Evolutionary conservation across 2,113 vertebrate species (phyloP).

Genomic region (Gallinago paraguaiae): DNA sequence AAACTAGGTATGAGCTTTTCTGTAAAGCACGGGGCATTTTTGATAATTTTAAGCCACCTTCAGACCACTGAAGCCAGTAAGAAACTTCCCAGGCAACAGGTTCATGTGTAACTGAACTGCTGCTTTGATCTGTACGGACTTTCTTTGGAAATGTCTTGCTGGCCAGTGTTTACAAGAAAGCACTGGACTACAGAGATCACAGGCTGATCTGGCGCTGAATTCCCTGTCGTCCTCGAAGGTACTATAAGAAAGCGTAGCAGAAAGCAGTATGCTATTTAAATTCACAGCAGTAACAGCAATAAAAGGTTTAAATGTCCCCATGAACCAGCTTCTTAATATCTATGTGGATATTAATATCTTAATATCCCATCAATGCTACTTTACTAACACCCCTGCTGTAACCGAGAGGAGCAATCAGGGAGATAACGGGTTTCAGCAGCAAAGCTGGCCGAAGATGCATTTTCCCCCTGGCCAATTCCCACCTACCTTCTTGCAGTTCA

Average conservation of each 20-base stretch:
- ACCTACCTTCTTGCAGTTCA: background rate
- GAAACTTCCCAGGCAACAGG: background rate
- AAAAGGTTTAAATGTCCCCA: slow-evolving; percentile 28
- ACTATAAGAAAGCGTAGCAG: background rate
- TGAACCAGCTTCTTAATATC: background rate
- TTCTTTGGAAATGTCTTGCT: background rate
- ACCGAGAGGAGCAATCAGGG: background rate
- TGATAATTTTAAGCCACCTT: background rate
- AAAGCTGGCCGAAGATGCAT: rapidly evolving
- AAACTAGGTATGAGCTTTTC: background rate
- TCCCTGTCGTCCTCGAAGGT: background rate
- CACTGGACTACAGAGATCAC: background rate
- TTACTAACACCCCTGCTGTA: slow-evolving; percentile 5
- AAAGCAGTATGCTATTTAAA: background rate
- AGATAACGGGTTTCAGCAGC: background rate
- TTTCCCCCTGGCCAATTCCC: background rate
- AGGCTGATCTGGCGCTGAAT: background rate
- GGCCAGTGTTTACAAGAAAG: background rate
- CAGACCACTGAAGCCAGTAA: background rate
- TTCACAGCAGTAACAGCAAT: slow-evolving; percentile 10
- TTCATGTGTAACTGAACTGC: background rate
- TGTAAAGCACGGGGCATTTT: background rate
- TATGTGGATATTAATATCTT: slow-evolving; percentile 2
- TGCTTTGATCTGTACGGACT: background rate
- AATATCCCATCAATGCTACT: background rate